Evolutionary conservation across 2,113 vertebrate genomes (phyloP).

Genomic region (Glaucomys volans): DNA sequence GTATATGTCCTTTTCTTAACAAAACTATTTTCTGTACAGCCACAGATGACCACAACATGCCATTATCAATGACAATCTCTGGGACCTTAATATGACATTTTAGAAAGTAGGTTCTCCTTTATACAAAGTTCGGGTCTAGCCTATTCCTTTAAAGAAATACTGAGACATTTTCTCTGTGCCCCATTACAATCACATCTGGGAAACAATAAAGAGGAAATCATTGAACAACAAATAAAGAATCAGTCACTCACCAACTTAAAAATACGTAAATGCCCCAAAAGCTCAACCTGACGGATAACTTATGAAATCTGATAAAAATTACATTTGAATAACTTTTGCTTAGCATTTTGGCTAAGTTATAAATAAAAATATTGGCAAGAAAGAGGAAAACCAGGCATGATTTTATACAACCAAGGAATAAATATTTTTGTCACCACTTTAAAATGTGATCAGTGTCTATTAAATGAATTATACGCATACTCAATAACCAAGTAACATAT

Average conservation of each 20-base stretch:
- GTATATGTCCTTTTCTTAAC: not conserved
- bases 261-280: not conserved
- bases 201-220: constrained; percentile 2
- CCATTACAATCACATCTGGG: not conserved
- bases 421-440: not conserved
- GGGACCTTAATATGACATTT: not conserved
- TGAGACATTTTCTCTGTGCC: not conserved
- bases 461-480: not conserved
- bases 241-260: not conserved
- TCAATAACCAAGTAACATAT: not conserved
- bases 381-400: not conserved
- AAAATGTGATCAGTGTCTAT: not conserved
- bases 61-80: not conserved
- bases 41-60: not conserved
- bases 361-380: not conserved
- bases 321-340: not conserved
- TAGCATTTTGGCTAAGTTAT: not conserved
- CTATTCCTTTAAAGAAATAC: not conserved
- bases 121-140: not conserved
- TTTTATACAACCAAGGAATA: not conserved
- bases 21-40: not conserved
- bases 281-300: not conserved
- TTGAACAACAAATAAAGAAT: not conserved
- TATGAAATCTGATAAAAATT: not conserved
- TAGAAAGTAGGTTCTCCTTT: not conserved